phyloP scores from a whole-genome alignment of 2,113 vertebrate species.

The Dromaius novaehollandiae region DNA sequence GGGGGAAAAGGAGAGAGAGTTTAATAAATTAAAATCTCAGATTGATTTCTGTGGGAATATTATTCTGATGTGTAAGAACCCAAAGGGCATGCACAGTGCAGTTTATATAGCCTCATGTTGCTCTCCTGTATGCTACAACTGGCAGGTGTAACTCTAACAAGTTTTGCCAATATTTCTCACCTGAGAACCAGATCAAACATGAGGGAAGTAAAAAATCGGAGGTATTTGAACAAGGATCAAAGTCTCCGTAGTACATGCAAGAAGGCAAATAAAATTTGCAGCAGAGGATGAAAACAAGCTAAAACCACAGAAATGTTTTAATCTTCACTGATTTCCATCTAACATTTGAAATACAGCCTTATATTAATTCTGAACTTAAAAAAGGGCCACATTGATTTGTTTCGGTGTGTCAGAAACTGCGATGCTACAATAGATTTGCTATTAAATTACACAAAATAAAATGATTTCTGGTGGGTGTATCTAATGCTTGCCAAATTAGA shows the following conservation, averaged over 20 bases:
- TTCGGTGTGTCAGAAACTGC: slow-evolving; percentile 64
- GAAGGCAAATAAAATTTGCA: slow-evolving; percentile 60
- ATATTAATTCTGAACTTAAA: slow-evolving; percentile 16
- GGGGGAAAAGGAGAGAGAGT: not conserved
- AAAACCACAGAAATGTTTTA: slow-evolving; percentile 11
- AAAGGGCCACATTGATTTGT: slow-evolving; percentile 47
- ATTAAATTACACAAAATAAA: slow-evolving; percentile 79
- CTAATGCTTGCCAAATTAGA: slow-evolving; percentile 77
- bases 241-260: not conserved
- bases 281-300: slow-evolving; percentile 62
- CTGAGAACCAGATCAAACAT: slow-evolving; percentile 60
- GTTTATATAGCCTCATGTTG: not conserved
- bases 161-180: slow-evolving; percentile 49
- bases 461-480: slow-evolving; percentile 78
- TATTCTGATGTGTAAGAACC: slow-evolving; percentile 39
- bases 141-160: slow-evolving; percentile 39
- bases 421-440: slow-evolving; percentile 73
- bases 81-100: not conserved
- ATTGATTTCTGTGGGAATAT: slow-evolving; percentile 54
- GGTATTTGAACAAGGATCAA: slow-evolving; percentile 55
- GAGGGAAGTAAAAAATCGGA: slow-evolving; percentile 4
- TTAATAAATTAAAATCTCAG: slow-evolving; percentile 66
- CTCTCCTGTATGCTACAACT: not conserved
- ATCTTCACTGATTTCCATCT: slow-evolving; percentile 24
- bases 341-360: slow-evolving; percentile 9